Evolutionary conservation across 2,888 invertebrate species (phyloP).

Genomic region (Erebia epiphron): DNA sequence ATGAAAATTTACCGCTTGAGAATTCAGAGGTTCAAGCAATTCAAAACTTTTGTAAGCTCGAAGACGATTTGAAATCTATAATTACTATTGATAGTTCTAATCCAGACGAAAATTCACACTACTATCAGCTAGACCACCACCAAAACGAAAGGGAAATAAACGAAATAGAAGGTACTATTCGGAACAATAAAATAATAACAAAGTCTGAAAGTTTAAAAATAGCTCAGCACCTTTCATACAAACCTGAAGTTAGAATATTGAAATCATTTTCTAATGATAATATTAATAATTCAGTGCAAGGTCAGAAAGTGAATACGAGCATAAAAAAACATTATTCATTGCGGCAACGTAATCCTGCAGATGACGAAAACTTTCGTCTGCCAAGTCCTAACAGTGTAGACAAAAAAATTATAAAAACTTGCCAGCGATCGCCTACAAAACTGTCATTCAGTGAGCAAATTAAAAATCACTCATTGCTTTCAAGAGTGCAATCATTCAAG

Average conservation of each 20-base stretch:
- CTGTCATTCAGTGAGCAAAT: slow-evolving; percentile 53
- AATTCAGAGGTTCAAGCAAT: slow-evolving; percentile 63
- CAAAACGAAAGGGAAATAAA: slow-evolving; percentile 80
- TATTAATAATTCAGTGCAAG: slow-evolving; percentile 56
- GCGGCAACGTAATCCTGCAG: slow-evolving; percentile 73
- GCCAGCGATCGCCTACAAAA: slow-evolving; percentile 31
- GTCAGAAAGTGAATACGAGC: slow-evolving; percentile 56
- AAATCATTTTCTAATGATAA: slow-evolving; percentile 74
- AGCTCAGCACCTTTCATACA: slow-evolving; percentile 52
- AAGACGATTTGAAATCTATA: slow-evolving; percentile 77
- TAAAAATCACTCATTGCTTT: slow-evolving; percentile 64
- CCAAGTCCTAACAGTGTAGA: slow-evolving; percentile 70
- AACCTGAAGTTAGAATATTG: slow-evolving; percentile 59
- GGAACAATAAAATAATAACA: slow-evolving; percentile 74
- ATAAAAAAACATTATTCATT: slow-evolving; percentile 79
- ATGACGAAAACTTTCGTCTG: slow-evolving; percentile 63
- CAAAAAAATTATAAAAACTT: slow-evolving; percentile 47
- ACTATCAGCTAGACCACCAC: slow-evolving; percentile 65
- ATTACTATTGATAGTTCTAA: slow-evolving; percentile 75
- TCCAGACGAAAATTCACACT: slow-evolving; percentile 62
- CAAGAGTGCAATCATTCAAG: slow-evolving; percentile 76
- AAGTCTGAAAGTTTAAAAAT: slow-evolving; percentile 74
- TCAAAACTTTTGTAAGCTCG: slow-evolving; percentile 69
- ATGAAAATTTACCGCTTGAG: slow-evolving; percentile 53
- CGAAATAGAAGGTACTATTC: slow-evolving; percentile 78